Conservation (phyloP, 2,113 vertebrate genomes). For the Syrmaticus mikado region DNA sequence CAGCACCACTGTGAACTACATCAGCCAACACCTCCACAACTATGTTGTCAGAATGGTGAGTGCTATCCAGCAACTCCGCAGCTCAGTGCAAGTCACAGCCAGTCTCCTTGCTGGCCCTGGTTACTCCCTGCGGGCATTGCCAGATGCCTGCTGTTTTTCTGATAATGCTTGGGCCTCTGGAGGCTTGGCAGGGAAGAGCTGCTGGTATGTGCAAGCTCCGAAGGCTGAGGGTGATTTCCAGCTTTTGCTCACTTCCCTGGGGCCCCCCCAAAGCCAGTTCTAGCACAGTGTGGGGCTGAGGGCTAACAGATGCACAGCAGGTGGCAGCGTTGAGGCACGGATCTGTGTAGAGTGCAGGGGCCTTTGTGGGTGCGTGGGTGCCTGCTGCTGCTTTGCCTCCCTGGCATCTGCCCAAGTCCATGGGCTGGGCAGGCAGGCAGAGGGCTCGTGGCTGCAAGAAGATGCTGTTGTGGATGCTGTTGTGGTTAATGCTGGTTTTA, state of each 20-base stretch:
- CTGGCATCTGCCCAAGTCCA: fast-evolving
- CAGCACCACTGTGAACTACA: conserved; percentile 67
- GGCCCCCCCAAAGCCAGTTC: neutral
- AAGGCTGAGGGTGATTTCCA: neutral
- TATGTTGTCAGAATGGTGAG: conserved; percentile 66
- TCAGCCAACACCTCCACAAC: conserved; percentile 53
- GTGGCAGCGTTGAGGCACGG: fast-evolving
- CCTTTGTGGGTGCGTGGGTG: neutral
- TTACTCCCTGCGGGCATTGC: neutral
- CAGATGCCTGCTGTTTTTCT: neutral
- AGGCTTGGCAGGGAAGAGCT: neutral
- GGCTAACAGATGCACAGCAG: fast-evolving
- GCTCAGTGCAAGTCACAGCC: neutral
- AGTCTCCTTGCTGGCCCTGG: no score
- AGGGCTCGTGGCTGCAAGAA: fast-evolving
- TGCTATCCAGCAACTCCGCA: neutral
- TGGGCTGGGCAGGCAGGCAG: fast-evolving
- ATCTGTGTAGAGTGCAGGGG: fast-evolving
- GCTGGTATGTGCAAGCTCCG: neutral
- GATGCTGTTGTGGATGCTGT: neutral
- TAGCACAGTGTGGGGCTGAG: fast-evolving
- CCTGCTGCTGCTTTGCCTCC: neutral
- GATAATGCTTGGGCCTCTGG: neutral
- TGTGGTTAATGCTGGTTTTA: neutral
- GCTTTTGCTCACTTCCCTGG: fast-evolving